Conservation (phyloP, 2,888 invertebrate genomes). For the Keiferia lycopersicella region DNA sequence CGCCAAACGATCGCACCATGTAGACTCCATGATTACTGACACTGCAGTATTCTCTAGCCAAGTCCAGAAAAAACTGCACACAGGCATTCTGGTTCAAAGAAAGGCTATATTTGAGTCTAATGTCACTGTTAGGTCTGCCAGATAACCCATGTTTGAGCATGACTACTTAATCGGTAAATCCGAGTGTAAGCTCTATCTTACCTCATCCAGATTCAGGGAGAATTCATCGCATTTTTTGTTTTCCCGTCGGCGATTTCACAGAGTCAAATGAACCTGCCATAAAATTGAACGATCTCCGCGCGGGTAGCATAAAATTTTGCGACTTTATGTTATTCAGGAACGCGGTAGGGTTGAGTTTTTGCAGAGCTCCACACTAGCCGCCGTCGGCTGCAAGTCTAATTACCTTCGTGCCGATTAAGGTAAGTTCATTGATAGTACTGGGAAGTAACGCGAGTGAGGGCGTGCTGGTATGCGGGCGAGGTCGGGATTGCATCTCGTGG, state of each 20-base stretch:
- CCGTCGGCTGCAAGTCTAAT: conserved; percentile 13
- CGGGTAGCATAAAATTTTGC: conserved; percentile 9
- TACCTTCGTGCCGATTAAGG: conserved; percentile 9
- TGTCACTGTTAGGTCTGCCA: not conserved
- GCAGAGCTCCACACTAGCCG: not conserved
- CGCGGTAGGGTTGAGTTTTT: conserved; percentile 10
- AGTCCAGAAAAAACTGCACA: not conserved
- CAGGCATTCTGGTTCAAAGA: not conserved
- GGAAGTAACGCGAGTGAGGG: conserved; percentile 40
- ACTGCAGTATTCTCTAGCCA: not conserved
- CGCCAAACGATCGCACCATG: too few species aligned
- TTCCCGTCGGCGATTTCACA: not conserved
- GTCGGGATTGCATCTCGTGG: conserved; percentile 43
- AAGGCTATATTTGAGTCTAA: not conserved
- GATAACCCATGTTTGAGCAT: not conserved
- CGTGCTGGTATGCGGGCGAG: conserved; percentile 41
- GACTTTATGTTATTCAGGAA: conserved; percentile 6
- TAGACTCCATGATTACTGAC: too few species aligned
- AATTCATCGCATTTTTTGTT: not conserved
- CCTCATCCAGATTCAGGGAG: not conserved
- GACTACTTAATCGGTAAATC: not conserved
- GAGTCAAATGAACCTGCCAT: not conserved
- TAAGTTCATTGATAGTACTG: conserved; percentile 35
- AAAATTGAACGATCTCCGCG: conserved; percentile 2
- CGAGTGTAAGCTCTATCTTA: not conserved